These are phyloP conservation scores for Caranx melampygus DNA, from an alignment of 2,113 vertebrate species.

Conservation along the genomic window DNA sequence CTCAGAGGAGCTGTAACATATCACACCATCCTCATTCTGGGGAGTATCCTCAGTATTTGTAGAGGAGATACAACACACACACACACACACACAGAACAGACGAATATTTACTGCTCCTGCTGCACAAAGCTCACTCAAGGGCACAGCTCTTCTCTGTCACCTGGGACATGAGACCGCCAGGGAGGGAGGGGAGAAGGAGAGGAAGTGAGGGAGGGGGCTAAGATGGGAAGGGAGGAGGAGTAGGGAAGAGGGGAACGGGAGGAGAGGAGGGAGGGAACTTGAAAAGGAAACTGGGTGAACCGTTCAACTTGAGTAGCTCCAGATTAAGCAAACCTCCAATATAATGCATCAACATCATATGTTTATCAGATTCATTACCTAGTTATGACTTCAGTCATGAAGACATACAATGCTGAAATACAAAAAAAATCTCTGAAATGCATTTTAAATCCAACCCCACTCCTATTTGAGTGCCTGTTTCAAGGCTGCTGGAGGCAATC, in stretches of 20 bases:
- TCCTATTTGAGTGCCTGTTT: background rate
- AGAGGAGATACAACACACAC: conserved; percentile 21
- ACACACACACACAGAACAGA: conserved; percentile 14
- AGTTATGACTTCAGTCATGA: background rate
- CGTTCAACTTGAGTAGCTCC: conserved; percentile 3
- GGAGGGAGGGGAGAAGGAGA: conserved; percentile 19
- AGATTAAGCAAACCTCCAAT: background rate
- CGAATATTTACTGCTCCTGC: conserved; percentile 64
- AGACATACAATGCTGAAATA: background rate
- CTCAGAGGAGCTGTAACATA: conserved; percentile 50
- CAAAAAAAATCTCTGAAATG: background rate
- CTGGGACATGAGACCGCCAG: conserved; percentile 57
- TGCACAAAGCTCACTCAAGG: conserved; percentile 70
- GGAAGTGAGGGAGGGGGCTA: conserved; percentile 20
- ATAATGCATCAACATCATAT: background rate
- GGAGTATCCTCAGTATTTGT: conserved; percentile 28
- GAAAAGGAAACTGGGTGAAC: conserved; percentile 31
- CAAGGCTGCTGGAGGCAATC: background rate
- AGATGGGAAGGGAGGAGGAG: background rate
- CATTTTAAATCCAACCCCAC: background rate
- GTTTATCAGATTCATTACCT: conserved; percentile 6
- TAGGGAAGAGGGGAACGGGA: conserved; percentile 3
- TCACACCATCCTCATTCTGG: conserved; percentile 25
- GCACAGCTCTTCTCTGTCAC: conserved; percentile 61
- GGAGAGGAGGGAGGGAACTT: conserved; percentile 13